Conservation (phyloP, 2,888 invertebrate species). For the Eristalinus sepulchralis region DNA sequence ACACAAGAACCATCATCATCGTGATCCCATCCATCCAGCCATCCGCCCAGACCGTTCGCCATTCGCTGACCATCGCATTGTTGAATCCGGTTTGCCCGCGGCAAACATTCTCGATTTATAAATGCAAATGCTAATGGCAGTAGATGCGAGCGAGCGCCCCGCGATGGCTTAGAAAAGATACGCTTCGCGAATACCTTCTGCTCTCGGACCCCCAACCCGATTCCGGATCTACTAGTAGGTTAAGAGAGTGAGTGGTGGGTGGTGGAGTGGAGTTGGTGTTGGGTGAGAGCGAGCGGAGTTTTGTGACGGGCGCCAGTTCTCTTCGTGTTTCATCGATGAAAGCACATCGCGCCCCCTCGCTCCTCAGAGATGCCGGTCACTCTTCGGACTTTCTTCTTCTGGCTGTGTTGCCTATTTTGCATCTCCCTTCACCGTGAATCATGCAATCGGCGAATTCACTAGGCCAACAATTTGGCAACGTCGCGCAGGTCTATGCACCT, state of each 20-base stretch:
- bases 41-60: conserved; percentile 11
- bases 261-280: background rate
- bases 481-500: conserved; percentile 29
- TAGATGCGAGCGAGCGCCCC: background rate
- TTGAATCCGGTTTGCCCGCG: conserved; percentile 66
- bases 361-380: conserved; percentile 24
- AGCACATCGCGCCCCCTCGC: background rate
- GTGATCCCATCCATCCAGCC: conserved; percentile 49
- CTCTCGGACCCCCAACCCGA: background rate
- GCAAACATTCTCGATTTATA: conserved; percentile 64
- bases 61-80: conserved; percentile 31
- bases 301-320: background rate
- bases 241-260: background rate
- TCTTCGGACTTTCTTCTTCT: conserved; percentile 65
- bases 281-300: background rate
- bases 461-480: conserved; percentile 55
- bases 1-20: conserved; percentile 30
- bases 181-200: conserved; percentile 12
- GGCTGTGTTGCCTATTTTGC: conserved; percentile 46
- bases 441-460: conserved; percentile 56
- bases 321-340: conserved; percentile 22
- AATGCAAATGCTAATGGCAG: conserved; percentile 66
- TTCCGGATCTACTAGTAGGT: conserved; percentile 21
- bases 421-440: conserved; percentile 37
- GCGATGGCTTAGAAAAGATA: conserved; percentile 14